Conservation (phyloP, 1,140 invertebrate species). For the Drosophila punjabiensis region DNA sequence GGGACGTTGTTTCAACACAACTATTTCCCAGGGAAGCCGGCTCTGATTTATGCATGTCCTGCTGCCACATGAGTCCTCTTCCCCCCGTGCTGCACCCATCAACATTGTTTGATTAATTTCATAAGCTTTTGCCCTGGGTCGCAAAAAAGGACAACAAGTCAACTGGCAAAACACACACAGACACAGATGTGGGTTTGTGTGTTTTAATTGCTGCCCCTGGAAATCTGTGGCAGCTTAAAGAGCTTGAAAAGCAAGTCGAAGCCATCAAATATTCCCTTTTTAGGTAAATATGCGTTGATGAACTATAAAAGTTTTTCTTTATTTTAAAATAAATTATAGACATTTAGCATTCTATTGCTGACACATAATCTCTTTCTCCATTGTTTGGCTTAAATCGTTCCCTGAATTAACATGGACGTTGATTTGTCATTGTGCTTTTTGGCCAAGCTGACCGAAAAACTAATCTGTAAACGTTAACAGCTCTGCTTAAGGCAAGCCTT, state of each 20-base stretch:
- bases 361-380: background rate
- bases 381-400: constrained; percentile 19
- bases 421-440: constrained; percentile 20
- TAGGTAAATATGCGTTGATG: background rate
- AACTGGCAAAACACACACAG: constrained; percentile 11
- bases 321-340: background rate
- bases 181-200: constrained; percentile 17
- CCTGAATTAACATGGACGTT: constrained; percentile 17
- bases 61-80: constrained; percentile 47
- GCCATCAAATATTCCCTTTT: constrained; percentile 28
- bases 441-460: constrained; percentile 26
- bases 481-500: constrained; percentile 21
- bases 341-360: background rate
- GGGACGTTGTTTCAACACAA: constrained; percentile 61
- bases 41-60: constrained; percentile 75
- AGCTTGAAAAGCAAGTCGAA: constrained; percentile 1
- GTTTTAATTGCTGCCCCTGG: constrained; percentile 22
- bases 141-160: constrained; percentile 48
- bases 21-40: constrained; percentile 55
- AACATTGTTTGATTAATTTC: constrained; percentile 74
- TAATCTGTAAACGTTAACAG: constrained; percentile 45
- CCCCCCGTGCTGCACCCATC: background rate
- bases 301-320: background rate
- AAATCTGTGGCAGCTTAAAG: constrained; percentile 29
- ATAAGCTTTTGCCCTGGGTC: constrained; percentile 28